Conservation (phyloP, 2,888 invertebrate genomes). For the Coecobrya sp. region DNA sequence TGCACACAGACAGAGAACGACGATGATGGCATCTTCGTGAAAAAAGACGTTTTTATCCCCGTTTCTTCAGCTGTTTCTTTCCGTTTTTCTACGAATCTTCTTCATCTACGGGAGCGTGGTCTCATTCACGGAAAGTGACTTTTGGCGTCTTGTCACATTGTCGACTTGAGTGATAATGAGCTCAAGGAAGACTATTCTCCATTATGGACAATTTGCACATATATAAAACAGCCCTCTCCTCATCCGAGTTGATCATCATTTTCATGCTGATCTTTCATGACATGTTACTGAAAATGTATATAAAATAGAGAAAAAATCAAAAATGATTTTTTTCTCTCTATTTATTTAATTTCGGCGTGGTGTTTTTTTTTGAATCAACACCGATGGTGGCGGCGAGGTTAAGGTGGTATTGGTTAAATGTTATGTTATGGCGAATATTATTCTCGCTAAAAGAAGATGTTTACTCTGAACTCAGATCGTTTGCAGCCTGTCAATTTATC, state of each 20-base stretch:
- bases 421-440: conserved; percentile 5
- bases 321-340: conserved; percentile 3
- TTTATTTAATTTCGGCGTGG: conserved; percentile 38
- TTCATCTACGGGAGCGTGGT: conserved; percentile 38
- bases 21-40: conserved; percentile 30
- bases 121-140: conserved; percentile 54
- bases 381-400: conserved; percentile 53
- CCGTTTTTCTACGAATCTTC: conserved; percentile 39
- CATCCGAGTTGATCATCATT: not conserved
- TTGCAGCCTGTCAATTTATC: conserved; percentile 80
- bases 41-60: conserved; percentile 51
- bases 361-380: conserved; percentile 59
- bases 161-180: conserved; percentile 74
- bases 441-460: conserved; percentile 65
- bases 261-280: conserved; percentile 5
- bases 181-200: conserved; percentile 44
- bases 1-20: not conserved
- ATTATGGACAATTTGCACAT: conserved; percentile 62
- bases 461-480: conserved; percentile 73
- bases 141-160: conserved; percentile 61
- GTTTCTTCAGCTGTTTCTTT: conserved; percentile 64
- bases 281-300: conserved; percentile 10
- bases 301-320: not conserved
- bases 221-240: not conserved
- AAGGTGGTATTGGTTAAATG: not conserved